A percentile compares a stretch with the other conserved stretches of the same genome.
Evolutionary conservation across 2,888 invertebrate genomes (phyloP).

Genomic region (Ceramica pisi): DNA sequence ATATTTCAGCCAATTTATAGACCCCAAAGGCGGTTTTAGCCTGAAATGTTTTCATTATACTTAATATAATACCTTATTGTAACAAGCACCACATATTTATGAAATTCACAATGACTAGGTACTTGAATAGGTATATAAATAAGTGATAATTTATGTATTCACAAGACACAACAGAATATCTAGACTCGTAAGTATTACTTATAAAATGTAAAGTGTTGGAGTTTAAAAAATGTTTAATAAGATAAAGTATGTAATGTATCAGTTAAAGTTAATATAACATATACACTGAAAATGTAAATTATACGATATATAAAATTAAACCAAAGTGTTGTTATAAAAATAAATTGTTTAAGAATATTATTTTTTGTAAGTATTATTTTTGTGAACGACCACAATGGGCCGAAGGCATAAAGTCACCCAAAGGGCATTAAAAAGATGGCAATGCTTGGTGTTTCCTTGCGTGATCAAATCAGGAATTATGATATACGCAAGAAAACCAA

Average conservation of each 20-base stretch:
- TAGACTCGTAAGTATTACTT: constrained; percentile 48
- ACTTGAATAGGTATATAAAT: constrained; percentile 5
- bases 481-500: too few species aligned
- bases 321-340: constrained; percentile 87
- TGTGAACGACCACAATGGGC: too few species aligned
- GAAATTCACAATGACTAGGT: constrained; percentile 38
- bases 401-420: too few species aligned
- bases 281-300: constrained; percentile 77
- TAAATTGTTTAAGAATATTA: constrained; percentile 70
- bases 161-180: constrained; percentile 33
- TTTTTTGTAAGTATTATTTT: too few species aligned
- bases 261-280: constrained; percentile 48
- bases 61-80: constrained; percentile 15
- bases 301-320: constrained; percentile 80
- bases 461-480: too few species aligned
- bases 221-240: constrained; percentile 40
- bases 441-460: too few species aligned
- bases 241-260: constrained; percentile 39
- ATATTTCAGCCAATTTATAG: background rate
- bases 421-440: too few species aligned
- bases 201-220: constrained; percentile 42
- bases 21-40: background rate
- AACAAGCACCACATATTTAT: constrained; percentile 40
- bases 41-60: constrained; percentile 7
- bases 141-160: constrained; percentile 45